Evolutionary conservation across 2,113 vertebrate species (phyloP).

Genomic region (Lepidothrix coronata): DNA sequence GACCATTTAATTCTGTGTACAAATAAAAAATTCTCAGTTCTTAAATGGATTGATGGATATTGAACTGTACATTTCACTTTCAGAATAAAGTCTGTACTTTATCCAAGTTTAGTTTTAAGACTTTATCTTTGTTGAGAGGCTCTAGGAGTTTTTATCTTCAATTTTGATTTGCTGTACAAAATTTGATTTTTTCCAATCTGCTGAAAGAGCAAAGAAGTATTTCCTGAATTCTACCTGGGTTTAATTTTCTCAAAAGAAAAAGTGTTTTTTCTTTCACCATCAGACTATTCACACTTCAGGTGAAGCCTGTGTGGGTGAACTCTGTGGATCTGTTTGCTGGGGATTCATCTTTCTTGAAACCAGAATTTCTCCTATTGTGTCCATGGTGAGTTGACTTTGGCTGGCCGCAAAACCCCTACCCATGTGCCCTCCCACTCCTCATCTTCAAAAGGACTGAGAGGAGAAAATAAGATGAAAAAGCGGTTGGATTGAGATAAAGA

Average conservation of each 20-base stretch:
- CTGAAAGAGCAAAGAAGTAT: neutral
- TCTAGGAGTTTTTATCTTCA: neutral
- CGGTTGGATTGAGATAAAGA: neutral
- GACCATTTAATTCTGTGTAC: neutral
- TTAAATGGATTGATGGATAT: neutral
- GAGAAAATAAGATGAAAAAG: neutral
- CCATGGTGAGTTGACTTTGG: neutral
- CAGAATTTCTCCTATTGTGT: neutral
- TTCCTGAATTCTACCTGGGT: neutral
- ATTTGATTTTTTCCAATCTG: neutral
- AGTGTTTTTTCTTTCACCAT: accelerated
- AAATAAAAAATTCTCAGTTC: neutral
- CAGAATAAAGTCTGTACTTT: neutral
- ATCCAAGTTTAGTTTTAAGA: neutral
- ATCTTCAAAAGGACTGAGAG: neutral
- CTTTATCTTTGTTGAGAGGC: neutral
- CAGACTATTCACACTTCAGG: neutral
- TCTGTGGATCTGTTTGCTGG: neutral
- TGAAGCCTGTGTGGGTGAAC: neutral
- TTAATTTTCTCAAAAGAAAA: neutral
- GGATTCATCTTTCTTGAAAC: neutral
- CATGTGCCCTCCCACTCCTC: neutral
- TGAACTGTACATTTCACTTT: neutral
- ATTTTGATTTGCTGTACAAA: neutral
- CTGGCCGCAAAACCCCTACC: neutral